phyloP scores from a whole-genome alignment of 2,888 invertebrate genomes.

The Cancer borealis region DNA sequence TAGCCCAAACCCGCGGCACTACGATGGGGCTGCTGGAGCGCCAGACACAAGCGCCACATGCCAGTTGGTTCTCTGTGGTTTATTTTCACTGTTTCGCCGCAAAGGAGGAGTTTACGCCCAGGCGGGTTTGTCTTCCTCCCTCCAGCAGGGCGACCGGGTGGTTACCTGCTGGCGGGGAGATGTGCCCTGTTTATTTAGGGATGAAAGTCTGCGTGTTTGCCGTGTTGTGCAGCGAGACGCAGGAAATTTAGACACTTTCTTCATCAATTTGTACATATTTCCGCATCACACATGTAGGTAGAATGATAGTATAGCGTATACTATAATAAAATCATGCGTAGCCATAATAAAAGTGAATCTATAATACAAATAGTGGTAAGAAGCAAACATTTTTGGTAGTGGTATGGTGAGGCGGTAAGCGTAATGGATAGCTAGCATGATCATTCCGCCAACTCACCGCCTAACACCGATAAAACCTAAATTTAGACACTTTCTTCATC shows the following conservation, averaged over 20 bases:
- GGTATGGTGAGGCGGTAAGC: too few species aligned
- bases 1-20: neutral
- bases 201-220: neutral
- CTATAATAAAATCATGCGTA: too few species aligned
- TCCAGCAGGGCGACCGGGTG: neutral
- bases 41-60: constrained; percentile 17
- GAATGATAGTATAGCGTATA: too few species aligned
- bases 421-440: too few species aligned
- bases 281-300: too few species aligned
- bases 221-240: neutral
- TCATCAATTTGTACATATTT: too few species aligned
- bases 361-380: too few species aligned
- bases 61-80: constrained; percentile 16
- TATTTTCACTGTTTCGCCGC: constrained; percentile 37
- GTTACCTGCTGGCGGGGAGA: constrained; percentile 5
- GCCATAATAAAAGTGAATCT: too few species aligned
- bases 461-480: too few species aligned
- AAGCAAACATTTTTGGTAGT: too few species aligned
- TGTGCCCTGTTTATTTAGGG: constrained; percentile 22
- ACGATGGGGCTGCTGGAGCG: neutral
- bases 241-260: neutral
- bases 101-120: neutral
- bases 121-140: constrained; percentile 32
- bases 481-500: too few species aligned
- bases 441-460: too few species aligned